These are phyloP conservation scores for Chrysocyon brachyurus DNA, from an alignment of 2,797 vertebrate genomes.

Conservation along the genomic window DNA sequence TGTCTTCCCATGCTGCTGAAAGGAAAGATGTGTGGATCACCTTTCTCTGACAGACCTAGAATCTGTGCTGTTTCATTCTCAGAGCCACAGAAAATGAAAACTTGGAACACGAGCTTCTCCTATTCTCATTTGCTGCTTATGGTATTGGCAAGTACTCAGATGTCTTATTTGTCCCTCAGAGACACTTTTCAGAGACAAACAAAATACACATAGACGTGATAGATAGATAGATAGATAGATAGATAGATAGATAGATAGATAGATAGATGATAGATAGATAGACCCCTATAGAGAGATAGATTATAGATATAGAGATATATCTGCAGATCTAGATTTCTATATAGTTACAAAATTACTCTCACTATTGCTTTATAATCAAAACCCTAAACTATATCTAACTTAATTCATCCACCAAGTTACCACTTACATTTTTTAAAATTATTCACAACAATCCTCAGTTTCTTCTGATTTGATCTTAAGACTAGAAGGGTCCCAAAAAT, in stretches of 20 bases:
- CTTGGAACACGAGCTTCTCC: background rate
- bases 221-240: background rate
- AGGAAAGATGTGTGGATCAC: background rate
- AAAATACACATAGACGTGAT: background rate
- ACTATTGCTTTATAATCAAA: conserved; percentile 10
- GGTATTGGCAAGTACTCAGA: background rate
- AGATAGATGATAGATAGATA: background rate
- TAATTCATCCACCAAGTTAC: background rate
- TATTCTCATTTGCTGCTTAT: background rate
- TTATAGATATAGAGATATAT: background rate
- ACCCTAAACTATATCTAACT: background rate
- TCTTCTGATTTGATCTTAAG: background rate
- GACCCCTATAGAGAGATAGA: background rate
- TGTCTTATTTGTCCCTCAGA: background rate
- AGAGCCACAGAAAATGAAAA: background rate
- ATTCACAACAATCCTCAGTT: background rate
- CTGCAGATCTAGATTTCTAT: background rate
- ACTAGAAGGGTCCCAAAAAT: background rate
- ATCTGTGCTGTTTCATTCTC: background rate
- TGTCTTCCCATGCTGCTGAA: background rate
- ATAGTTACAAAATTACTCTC: background rate
- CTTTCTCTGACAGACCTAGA: background rate
- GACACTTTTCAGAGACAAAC: background rate
- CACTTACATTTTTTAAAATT: background rate
- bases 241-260: background rate